Conservation (phyloP, 1,140 invertebrate species). For the Drosophila kohkoa region DNA sequence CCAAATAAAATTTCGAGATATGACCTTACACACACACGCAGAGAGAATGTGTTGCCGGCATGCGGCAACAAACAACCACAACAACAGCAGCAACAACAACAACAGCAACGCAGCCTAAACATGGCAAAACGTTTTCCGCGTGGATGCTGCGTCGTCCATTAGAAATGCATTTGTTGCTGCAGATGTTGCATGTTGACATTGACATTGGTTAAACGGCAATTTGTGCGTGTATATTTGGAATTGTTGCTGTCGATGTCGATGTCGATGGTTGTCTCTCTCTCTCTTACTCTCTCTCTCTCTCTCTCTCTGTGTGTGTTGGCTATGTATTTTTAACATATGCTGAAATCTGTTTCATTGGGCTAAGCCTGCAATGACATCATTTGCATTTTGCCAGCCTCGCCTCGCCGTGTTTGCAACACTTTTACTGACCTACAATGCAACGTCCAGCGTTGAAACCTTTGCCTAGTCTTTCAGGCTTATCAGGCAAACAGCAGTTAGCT, state of each 20-base stretch:
- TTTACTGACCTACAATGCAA: conserved; percentile 61
- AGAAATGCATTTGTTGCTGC: conserved; percentile 72
- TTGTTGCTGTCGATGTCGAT: conserved; percentile 10
- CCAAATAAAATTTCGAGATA: conserved; percentile 80
- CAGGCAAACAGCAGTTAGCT: conserved; percentile 36
- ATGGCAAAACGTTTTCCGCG: conserved; percentile 72
- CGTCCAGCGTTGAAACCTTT: conserved; percentile 15
- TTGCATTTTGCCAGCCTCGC: conserved; percentile 15
- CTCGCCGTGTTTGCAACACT: background rate
- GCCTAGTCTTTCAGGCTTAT: conserved; percentile 43
- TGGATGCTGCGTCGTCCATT: conserved; percentile 71
- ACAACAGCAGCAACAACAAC: conserved; percentile 26
- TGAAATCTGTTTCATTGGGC: conserved; percentile 73
- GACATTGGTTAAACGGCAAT: conserved; percentile 78
- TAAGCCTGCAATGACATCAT: conserved; percentile 64
- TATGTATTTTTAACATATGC: conserved; percentile 67
- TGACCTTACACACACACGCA: conserved; percentile 68
- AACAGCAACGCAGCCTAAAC: conserved; percentile 56
- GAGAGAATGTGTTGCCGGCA: conserved; percentile 42
- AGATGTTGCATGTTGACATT: conserved; percentile 70
- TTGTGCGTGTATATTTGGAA: conserved; percentile 65
- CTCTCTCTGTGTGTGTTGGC: conserved; percentile 6
- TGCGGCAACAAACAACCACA: conserved; percentile 13
- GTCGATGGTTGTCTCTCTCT: background rate
- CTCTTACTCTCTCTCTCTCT: background rate